Evolutionary conservation across 1,140 invertebrate species (phyloP), one percentile per base, ranked within the genome.

Genomic region (Rhagoletis pomonella): DNA sequence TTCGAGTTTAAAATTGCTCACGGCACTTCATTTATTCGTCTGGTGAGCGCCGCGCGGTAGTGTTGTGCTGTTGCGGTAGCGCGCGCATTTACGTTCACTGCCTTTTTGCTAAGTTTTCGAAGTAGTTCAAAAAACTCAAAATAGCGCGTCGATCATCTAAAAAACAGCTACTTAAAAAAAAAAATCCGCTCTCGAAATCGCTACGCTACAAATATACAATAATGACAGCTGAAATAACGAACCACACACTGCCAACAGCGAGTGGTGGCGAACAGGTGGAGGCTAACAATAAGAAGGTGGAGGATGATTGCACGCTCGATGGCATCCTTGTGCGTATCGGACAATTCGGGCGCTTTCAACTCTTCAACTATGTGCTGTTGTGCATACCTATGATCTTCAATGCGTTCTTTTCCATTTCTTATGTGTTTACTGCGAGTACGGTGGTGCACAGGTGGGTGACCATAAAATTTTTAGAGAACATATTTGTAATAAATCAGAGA

Each of bases 371-470:
- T 88, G 85, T 93, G n/a, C 89, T 95, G 50, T 91, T 95, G 1
- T 92, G 93, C 65, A 58, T 95, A 39, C 93, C 94, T 5, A 92
- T 95, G 77, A 91, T 95, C 10, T 94, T 95, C 87, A 93, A 93
- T 47, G 94, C 94, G 1, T 94, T 93, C 87, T 94, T 93, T 60
- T 94, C 93, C 29, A 91, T 94, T 55, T 94, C 94, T 77, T 96
- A 95, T 88, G 93, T 95, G 1, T 95, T 95, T 89, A 95, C 95
- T 1, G 94, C 95, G 14, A 94, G 94, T 86, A 93, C 94, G 62
- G 93, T 95, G 77, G 93, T 94, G 14, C 95, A 95, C 89, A 95
- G 95, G 95, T 95, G 29, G 86, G 88, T 77, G 4, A 84, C 3
- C 2, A 47, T 42, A 50, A 39, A 19, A 17, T 55, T 65, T 9